Evolutionary conservation across 2,888 invertebrate species (phyloP).

Genomic region (Charanyca ferruginea): DNA sequence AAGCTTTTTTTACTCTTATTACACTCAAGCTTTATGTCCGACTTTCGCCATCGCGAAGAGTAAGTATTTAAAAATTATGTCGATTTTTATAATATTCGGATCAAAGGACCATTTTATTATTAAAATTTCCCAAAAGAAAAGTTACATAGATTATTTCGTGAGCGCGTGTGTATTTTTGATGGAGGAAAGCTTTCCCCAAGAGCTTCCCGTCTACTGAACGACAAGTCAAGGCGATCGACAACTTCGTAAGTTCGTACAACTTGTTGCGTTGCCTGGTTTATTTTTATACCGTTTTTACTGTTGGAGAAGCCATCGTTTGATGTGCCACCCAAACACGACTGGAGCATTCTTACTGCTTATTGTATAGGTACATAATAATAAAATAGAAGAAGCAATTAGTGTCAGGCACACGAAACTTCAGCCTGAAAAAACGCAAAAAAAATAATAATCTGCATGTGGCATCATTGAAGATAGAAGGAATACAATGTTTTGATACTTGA

Average conservation of each 20-base stretch:
- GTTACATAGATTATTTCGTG: neutral
- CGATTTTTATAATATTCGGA: neutral
- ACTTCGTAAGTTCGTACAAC: slow-evolving; percentile 61
- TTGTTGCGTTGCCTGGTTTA: slow-evolving; percentile 68
- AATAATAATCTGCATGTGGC: too few relatives aligned
- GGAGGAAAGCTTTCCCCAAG: slow-evolving; percentile 70
- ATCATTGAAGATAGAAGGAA: too few relatives aligned
- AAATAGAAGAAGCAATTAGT: too few relatives aligned
- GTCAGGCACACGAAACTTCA: too few relatives aligned
- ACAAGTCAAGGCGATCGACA: slow-evolving; percentile 40
- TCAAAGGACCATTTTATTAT: neutral
- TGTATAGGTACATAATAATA: too few relatives aligned
- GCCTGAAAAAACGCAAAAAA: too few relatives aligned
- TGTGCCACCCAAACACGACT: neutral
- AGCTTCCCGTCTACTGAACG: slow-evolving; percentile 77
- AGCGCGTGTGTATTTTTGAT: slow-evolving; percentile 43
- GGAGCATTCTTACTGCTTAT: neutral
- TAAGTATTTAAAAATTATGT: too few relatives aligned
- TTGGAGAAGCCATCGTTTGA: slow-evolving; percentile 6
- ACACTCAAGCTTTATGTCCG: neutral
- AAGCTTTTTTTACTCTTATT: neutral
- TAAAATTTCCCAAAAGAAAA: neutral
- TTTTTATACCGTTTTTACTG: slow-evolving; percentile 1
- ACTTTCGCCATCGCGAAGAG: slow-evolving; percentile 3
- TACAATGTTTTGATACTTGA: too few relatives aligned